Conservation (phyloP, 1,140 invertebrate species). For the Contarinia nasturtii region DNA sequence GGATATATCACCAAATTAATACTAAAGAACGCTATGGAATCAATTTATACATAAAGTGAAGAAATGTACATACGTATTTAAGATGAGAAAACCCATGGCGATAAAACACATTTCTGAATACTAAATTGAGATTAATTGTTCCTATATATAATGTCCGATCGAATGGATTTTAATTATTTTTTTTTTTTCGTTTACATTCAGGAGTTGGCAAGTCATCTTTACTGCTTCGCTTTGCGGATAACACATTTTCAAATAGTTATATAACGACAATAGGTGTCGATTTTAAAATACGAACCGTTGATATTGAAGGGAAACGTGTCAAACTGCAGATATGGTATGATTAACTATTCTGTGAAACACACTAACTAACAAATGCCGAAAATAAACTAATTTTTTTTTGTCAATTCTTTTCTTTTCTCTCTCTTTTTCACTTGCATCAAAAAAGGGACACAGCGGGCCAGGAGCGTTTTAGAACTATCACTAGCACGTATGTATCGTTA, state of each 20-base stretch:
- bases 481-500: constrained; percentile 48
- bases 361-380: too few species aligned
- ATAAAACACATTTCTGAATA: too few species aligned
- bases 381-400: too few species aligned
- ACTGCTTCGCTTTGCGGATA: constrained; percentile 91
- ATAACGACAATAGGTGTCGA: constrained; percentile 99
- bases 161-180: constrained; percentile 1
- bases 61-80: neutral
- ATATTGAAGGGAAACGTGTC: constrained; percentile 83
- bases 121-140: neutral
- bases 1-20: too few species aligned
- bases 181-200: constrained; percentile 38
- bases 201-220: constrained; percentile 97
- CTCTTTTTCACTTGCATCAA: constrained; percentile 31
- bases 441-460: constrained; percentile 90
- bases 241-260: constrained; percentile 94
- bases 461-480: constrained; percentile 91
- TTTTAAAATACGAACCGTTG: constrained; percentile 96
- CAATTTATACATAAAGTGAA: neutral
- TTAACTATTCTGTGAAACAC: too few species aligned
- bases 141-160: neutral
- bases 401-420: neutral
- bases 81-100: neutral
- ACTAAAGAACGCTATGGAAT: neutral
- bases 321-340: constrained; percentile 97